Evolutionary conservation across 2,888 invertebrate genomes (phyloP).

Genomic region (Callosobruchus maculatus): DNA sequence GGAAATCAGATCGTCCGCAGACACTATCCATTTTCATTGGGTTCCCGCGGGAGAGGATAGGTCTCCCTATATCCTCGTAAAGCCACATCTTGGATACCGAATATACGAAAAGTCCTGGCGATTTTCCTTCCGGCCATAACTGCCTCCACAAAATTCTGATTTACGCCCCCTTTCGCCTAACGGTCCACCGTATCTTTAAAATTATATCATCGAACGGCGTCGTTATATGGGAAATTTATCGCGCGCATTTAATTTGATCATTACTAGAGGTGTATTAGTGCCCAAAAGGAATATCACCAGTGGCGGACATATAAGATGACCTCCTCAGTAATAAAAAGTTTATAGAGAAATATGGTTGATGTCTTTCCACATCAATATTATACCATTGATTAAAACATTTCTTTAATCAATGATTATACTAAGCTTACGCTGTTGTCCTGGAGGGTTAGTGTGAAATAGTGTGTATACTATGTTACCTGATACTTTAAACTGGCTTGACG

Average conservation of each 20-base stretch:
- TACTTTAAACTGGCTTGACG: too few relatives aligned
- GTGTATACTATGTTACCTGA: too few relatives aligned
- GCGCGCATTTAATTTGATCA: conserved; percentile 18
- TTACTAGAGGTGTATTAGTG: conserved; percentile 8
- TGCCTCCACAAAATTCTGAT: background rate
- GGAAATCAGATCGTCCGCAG: background rate
- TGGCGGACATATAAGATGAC: background rate
- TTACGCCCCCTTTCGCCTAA: background rate
- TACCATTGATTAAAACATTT: too few relatives aligned
- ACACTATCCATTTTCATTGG: background rate
- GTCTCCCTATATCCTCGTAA: background rate
- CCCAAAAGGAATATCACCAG: background rate
- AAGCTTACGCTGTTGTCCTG: too few relatives aligned
- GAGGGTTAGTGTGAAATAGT: too few relatives aligned
- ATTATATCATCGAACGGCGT: conserved; percentile 1
- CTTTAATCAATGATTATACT: too few relatives aligned
- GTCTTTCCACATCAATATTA: too few relatives aligned
- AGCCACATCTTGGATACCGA: background rate
- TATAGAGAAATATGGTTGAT: too few relatives aligned
- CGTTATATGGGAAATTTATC: conserved; percentile 13
- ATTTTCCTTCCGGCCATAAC: background rate
- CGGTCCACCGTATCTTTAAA: conserved; percentile 1
- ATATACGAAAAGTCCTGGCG: background rate
- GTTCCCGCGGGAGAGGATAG: background rate
- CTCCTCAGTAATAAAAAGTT: too few relatives aligned